Evolutionary conservation across 2,113 vertebrate species (phyloP).

Genomic region (Uria lomvia): DNA sequence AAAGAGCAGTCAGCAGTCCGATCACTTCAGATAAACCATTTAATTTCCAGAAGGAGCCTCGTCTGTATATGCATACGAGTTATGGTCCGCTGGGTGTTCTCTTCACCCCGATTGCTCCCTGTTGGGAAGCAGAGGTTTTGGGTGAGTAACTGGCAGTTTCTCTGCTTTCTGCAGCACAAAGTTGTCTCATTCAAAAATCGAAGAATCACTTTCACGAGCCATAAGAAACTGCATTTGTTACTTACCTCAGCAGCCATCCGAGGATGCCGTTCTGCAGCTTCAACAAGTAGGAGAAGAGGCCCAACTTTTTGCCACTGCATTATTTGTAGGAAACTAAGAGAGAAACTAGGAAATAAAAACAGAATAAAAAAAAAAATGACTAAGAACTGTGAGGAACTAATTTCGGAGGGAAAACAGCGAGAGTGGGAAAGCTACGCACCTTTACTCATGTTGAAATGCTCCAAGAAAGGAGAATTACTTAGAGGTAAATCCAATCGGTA

Average conservation of each 20-base stretch:
- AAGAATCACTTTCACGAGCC: neutral
- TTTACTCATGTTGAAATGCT: neutral
- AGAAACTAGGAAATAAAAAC: neutral
- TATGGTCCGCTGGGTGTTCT: neutral
- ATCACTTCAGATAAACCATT: slow-evolving; percentile 16
- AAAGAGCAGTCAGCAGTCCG: slow-evolving; percentile 6
- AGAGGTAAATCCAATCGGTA: neutral
- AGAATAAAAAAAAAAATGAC: neutral
- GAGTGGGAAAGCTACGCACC: neutral
- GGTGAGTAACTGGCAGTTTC: neutral
- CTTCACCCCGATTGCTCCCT: neutral
- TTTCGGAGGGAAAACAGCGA: neutral
- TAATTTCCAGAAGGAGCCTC: slow-evolving; percentile 26
- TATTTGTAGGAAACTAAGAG: neutral
- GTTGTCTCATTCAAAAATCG: neutral
- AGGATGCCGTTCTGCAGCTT: neutral
- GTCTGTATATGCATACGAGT: neutral
- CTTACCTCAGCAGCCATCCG: neutral
- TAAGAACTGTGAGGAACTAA: neutral
- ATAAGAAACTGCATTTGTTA: neutral
- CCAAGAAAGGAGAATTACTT: neutral
- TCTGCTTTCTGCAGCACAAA: neutral
- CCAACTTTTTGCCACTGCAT: neutral
- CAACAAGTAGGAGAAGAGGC: neutral
- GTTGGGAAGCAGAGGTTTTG: neutral